Base-by-base conservation (phyloP, 1,140 invertebrate species). In the Rhopalosiphum maidis region DNA sequence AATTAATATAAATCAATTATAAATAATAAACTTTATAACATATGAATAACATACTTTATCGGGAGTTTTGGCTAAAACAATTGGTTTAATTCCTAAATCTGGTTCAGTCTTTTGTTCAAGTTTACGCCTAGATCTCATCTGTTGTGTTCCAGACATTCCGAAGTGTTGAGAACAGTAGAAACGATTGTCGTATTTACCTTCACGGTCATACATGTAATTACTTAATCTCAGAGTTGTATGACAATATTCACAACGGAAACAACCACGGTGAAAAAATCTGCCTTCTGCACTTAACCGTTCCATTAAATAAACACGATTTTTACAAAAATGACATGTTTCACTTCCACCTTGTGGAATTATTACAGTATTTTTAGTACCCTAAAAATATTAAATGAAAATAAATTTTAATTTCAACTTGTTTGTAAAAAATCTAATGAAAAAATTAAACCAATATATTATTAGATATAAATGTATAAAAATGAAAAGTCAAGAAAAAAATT, bases 81-180 rank as follows among this genome's bases (percentile, higher is more conserved):
- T 48, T 37, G 68, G 82, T 93, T 93, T 93, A 86, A 93, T 93
- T n/a, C 91, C 77, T 51, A 86, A 85, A 93, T 93, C 91, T 41
- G 91, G 23, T 85, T 93, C 91, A 93, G 91, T 93, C 91, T 93
- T 93, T 93, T 86, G 91, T 86, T 93, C 82, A 41, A 85, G 35
- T 86, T 86, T 93, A 37, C 91, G 48, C 30, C 91, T 83, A 86
- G 91, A 93, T 94, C 95, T 95, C 94, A 94, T 95, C 93, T 95
- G 95, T 93, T 95, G 95, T 25, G 95, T 95, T 94, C 96, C 96
- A 60, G 96, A 95, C 94, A 97, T 95, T 89, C 97, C 97, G 95
- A 96, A 97, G 95, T 98, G 98, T 94, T 98, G 97, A 43, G 97
- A 96, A 95, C 98, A 98, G 95, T 97, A 98, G 95, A 98, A 98